Percentiles rank a stretch among this genome's conserved stretches.
phyloP scores from a whole-genome alignment of 2,797 vertebrate genomes.

The Neosalanx taihuensis region DNA sequence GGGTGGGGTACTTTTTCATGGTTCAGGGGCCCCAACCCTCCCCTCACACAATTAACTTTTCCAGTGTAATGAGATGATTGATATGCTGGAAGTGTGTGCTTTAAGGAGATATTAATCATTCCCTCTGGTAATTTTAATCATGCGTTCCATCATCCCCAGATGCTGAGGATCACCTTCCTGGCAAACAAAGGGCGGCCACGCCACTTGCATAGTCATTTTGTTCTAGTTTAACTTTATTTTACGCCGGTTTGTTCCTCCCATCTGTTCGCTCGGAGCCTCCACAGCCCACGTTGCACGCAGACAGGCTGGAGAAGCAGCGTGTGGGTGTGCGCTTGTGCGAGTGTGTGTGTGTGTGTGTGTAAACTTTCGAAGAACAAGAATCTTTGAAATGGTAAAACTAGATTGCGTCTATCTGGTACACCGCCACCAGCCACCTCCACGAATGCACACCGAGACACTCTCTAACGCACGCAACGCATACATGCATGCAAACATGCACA shows the following conservation, averaged over 20 bases:
- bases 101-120: slow-evolving; percentile 99
- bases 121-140: slow-evolving; percentile 98
- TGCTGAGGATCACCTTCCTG: slow-evolving; percentile 98
- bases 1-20: slow-evolving; percentile 95
- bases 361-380: slow-evolving; percentile 77
- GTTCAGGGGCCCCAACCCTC: slow-evolving; percentile 93
- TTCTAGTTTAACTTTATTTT: slow-evolving; percentile 89
- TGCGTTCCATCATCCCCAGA: slow-evolving; percentile 98
- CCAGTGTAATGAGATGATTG: slow-evolving; percentile 99
- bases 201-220: slow-evolving; percentile 88
- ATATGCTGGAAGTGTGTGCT: slow-evolving; percentile 99
- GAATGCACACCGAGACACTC: slow-evolving; percentile 46
- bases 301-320: slow-evolving; percentile 76
- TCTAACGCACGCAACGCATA: slow-evolving; percentile 46
- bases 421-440: slow-evolving; percentile 72
- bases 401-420: slow-evolving; percentile 75
- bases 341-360: slow-evolving; percentile 58
- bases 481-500: slow-evolving; percentile 27
- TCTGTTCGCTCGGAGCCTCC: slow-evolving; percentile 79
- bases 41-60: slow-evolving; percentile 98
- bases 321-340: slow-evolving; percentile 72
- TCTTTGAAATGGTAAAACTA: slow-evolving; percentile 80
- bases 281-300: slow-evolving; percentile 76
- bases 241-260: slow-evolving; percentile 78
- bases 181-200: slow-evolving; percentile 94